A percentile compares a stretch with the other conserved stretches of the same genome.
These are phyloP conservation scores for Okapia johnstoni DNA, from an alignment of 2,113 vertebrate genomes.

Conservation along the genomic window DNA sequence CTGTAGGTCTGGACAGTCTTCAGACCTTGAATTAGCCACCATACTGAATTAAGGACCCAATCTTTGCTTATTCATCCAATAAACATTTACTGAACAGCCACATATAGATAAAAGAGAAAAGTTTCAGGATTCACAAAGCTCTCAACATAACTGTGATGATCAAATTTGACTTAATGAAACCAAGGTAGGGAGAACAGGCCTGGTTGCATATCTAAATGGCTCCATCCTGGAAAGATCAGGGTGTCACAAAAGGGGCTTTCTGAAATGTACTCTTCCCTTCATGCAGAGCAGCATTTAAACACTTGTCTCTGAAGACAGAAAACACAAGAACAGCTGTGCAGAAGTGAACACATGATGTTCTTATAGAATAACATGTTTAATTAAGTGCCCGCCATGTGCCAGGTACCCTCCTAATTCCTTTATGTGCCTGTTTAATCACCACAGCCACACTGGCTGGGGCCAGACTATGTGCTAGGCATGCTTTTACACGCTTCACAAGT, in stretches of 20 bases:
- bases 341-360: not conserved
- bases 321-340: not conserved
- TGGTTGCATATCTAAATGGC: not conserved
- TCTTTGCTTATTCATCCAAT: not conserved
- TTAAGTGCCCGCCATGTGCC: not conserved
- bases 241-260: not conserved
- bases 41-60: not conserved
- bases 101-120: not conserved
- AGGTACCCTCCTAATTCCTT: not conserved
- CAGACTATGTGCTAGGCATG: not conserved
- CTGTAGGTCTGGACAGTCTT: not conserved
- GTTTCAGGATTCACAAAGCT: not conserved
- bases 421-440: not conserved
- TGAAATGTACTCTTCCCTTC: not conserved
- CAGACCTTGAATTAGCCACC: not conserved
- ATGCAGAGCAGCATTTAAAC: not conserved
- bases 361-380: not conserved
- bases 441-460: not conserved
- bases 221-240: not conserved
- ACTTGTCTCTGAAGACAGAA: not conserved
- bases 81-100: not conserved
- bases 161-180: not conserved
- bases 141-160: not conserved
- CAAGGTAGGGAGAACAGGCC: not conserved
- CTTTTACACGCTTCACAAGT: not conserved